Evolutionary conservation across 2,113 vertebrate species (phyloP), one percentile per base, ranked within the genome.

Genomic region (Australoheros scitulus): DNA sequence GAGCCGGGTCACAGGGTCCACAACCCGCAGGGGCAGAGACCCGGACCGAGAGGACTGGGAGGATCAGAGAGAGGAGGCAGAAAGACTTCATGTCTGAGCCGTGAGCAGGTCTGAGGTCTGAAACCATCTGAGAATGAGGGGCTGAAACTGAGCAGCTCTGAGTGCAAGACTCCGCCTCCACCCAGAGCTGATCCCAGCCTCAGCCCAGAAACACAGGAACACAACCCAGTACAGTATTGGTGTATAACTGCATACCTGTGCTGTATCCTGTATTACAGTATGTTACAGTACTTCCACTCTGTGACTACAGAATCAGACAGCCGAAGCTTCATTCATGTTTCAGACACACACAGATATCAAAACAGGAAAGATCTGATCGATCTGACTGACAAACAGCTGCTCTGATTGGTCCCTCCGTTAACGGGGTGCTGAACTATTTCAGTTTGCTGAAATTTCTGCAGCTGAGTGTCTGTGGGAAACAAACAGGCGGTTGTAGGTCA

Each of bases 1-100:
- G 61, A 52, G 61, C 90, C 36, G 83, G 87, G 17, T 92, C 93
- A 92, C 97, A 97, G 9, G 94, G 91, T 1, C 94, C 95, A 81
- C 97, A 97, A 55, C 78, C 85, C 2, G 50, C 59, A 26, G 61
- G 83, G 1, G 83, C 80, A 1, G 74, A 50, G 7, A 80, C 29
- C 22, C 63, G 65, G 36, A 9, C 83, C 20, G 78, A 50, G 56
- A 79, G 76, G 15, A 60, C 74, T 15, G 75, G 70, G 15, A 72
- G 29, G 38, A 43, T 26, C 76, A 86, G 41, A 18, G 47, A 77
- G 17, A 79, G 15, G 20, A 80, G 13, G 2, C 61, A 10, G 75
- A 41, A 11, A 26, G 76, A 65, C 79, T 87, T 60, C 95, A 95
- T 94, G 76, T 11, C 47, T 11, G 36, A 56, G 14, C 29, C 41